These are phyloP conservation scores for Philopotamus ludificatus DNA, from an alignment of 1,140 invertebrate species.

Conservation along the genomic window DNA sequence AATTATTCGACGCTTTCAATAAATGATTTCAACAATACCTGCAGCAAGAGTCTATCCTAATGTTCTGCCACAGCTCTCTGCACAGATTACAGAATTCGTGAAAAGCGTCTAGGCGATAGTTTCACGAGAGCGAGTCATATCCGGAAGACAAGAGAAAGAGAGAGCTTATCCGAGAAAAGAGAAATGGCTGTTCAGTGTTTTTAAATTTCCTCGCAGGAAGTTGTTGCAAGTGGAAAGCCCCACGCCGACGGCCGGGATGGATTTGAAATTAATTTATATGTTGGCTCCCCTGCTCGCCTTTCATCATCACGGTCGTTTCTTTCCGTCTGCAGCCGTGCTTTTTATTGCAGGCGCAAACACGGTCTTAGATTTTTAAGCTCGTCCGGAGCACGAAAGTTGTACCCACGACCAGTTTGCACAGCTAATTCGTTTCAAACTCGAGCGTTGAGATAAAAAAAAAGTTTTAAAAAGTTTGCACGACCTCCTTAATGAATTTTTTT, in stretches of 20 bases:
- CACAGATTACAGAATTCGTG: too few species aligned
- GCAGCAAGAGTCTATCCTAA: too few species aligned
- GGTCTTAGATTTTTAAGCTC: background rate
- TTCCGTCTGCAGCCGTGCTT: background rate
- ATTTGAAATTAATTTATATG: background rate
- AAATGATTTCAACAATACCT: too few species aligned
- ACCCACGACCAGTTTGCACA: background rate
- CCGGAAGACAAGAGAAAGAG: background rate
- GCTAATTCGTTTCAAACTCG: background rate
- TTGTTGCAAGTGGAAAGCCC: constrained; percentile 5
- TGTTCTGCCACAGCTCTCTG: too few species aligned
- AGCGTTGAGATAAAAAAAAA: too few species aligned
- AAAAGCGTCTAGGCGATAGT: too few species aligned
- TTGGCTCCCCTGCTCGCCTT: background rate
- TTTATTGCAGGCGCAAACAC: background rate
- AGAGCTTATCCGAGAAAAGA: background rate
- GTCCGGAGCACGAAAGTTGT: background rate
- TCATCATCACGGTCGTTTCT: background rate
- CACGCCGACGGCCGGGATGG: background rate
- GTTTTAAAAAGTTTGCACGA: background rate
- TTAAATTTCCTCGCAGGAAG: constrained; percentile 7
- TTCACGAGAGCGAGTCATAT: background rate
- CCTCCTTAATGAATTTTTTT: background rate
- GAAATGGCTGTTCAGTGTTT: background rate
- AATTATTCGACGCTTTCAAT: too few species aligned